Evolutionary conservation across 1,140 invertebrate genomes (phyloP), one percentile per base, ranked within the genome.

Genomic region (Caenorhabditis inopinata): DNA sequence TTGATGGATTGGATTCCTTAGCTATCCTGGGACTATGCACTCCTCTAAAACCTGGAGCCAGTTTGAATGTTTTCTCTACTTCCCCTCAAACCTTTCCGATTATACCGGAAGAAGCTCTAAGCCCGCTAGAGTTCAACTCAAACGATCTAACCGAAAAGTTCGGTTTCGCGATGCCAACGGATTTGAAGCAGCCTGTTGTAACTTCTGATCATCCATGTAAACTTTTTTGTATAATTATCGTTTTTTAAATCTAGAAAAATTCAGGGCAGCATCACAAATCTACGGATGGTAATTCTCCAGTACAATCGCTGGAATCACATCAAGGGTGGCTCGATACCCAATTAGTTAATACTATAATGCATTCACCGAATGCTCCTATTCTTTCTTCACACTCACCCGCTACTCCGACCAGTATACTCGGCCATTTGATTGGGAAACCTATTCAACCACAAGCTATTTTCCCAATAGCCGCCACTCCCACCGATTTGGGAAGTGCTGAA

Each of bases 181-280:
- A 68, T 21, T 38, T 68, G n/a, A 29, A 68, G n/a, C 58, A 68
- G 21, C 58, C 58, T 42, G 32, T 68, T 16, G 58, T 68, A 7
- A 68, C 58, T 21, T 29, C 58, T 9, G 58, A 68, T 68, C 58
- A 68, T 38, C 58, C 58, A 18, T 68, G 58, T 68, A 68, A 68
- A 32, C 14, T 42, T 42, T 42, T 42, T 42, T 42, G 38, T n/a
- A n/a, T n/a, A n/a, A n/a, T n/a, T n/a, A n/a, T n/a, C n/a, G n/a
- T n/a, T 42, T 42, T 42, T 14, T 42, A 42, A 42, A 42, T 7
- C 14, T 14, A 42, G 5, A 42, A 42, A 32, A 14, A 32, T 58
- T 32, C 12, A 68, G 58, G 58, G 58, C 58, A 68, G 12, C 58
- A 68, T 1, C 21, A 62, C 29, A 68, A 42, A 21, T 21, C 32